Evolutionary conservation across 2,888 invertebrate genomes (phyloP).

Genomic region (Seladonia tumulorum): DNA sequence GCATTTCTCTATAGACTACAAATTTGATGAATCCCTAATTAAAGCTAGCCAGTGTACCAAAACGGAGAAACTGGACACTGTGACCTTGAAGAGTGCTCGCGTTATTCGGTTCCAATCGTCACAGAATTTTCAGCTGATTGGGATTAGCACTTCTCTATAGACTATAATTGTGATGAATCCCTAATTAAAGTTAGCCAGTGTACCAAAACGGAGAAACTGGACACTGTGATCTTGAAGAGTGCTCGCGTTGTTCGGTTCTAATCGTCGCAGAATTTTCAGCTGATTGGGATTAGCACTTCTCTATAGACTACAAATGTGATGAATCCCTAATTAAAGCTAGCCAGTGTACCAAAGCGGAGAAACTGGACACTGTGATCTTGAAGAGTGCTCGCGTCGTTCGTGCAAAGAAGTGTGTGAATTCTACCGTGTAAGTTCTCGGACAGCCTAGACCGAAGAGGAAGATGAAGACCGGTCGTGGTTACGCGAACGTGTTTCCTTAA

Average conservation of each 20-base stretch:
- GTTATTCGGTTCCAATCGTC: too few relatives aligned
- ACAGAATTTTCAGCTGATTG: too few relatives aligned
- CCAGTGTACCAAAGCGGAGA: background rate
- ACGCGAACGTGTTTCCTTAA: slow-evolving; percentile 26
- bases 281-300: background rate
- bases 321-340: background rate
- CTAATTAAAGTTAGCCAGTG: too few relatives aligned
- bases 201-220: too few relatives aligned
- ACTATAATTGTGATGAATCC: too few relatives aligned
- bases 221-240: background rate
- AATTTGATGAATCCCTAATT: background rate
- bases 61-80: background rate
- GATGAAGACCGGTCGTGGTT: slow-evolving; percentile 18
- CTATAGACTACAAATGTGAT: background rate
- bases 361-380: background rate
- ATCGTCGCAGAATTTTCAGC: background rate
- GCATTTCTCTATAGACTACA: background rate
- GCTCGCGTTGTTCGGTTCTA: too few relatives aligned
- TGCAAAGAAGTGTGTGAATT: background rate
- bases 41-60: background rate
- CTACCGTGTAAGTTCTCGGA: background rate
- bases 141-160: too few relatives aligned
- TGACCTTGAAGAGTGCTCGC: background rate
- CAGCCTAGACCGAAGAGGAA: background rate
- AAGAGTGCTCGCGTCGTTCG: background rate